Evolutionary conservation across 2,888 invertebrate genomes (phyloP).

Genomic region (Spilosoma lubricipeda): DNA sequence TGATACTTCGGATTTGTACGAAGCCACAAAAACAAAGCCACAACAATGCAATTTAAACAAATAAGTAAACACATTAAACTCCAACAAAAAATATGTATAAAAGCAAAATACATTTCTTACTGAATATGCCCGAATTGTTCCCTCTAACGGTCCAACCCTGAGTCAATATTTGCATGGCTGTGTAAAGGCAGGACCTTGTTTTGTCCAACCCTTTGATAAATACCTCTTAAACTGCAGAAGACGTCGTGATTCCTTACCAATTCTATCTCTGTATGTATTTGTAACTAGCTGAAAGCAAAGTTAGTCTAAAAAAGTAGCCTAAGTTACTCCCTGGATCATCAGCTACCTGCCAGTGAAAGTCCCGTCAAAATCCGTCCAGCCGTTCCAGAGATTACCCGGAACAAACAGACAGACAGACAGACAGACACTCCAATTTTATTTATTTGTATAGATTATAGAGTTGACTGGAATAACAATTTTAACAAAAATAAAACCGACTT

Average conservation of each 20-base stretch:
- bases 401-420: no score
- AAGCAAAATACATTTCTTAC: background rate
- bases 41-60: constrained; percentile 2
- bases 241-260: background rate
- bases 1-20: background rate
- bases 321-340: no score
- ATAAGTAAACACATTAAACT: constrained; percentile 10
- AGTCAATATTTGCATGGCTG: constrained; percentile 57
- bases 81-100: background rate
- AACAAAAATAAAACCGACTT: no score
- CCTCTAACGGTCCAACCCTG: constrained; percentile 33
- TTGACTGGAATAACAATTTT: no score
- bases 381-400: no score
- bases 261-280: background rate
- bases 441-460: no score
- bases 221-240: no score
- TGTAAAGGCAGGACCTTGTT: constrained; percentile 43
- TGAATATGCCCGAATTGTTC: constrained; percentile 11
- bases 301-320: no score
- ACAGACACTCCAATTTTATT: no score
- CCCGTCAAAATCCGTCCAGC: no score
- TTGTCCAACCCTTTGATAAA: constrained; percentile 46
- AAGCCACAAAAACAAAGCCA: background rate
- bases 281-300: no score
- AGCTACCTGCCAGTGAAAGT: no score